Percentiles rank a stretch among this genome's conserved stretches.
phyloP scores from a whole-genome alignment of 2,113 vertebrate genomes.

The Amazona vittata region DNA sequence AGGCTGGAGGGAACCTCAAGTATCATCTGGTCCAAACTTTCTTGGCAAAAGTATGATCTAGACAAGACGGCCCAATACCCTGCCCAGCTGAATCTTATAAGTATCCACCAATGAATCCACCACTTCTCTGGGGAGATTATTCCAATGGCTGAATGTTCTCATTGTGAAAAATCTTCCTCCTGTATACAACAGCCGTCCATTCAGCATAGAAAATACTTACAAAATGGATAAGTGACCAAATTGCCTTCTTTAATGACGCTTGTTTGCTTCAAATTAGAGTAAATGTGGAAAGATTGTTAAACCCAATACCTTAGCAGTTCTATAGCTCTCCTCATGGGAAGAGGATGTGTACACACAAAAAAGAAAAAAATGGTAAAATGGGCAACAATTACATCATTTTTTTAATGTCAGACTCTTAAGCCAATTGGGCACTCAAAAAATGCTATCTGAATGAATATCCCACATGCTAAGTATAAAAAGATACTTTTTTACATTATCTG shows the following conservation, averaged over 20 bases:
- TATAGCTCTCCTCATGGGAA: not conserved
- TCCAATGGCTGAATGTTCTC: not conserved
- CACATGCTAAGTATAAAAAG: not conserved
- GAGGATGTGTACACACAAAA: not conserved
- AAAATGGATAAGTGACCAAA: not conserved
- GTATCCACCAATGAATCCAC: not conserved
- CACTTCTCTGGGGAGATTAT: not conserved
- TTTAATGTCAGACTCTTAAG: not conserved
- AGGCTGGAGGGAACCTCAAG: not conserved
- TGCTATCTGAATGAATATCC: not conserved
- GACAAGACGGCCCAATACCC: not conserved
- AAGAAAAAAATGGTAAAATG: not conserved
- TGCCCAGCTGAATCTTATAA: not conserved
- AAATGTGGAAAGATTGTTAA: not conserved
- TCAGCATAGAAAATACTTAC: not conserved
- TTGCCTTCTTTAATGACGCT: not conserved
- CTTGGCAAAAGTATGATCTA: not conserved
- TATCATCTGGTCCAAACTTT: not conserved
- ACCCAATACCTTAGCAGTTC: not conserved
- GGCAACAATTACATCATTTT: not conserved
- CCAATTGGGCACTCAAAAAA: not conserved
- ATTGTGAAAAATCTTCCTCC: not conserved
- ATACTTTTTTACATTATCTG: not conserved
- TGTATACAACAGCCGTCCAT: not conserved
- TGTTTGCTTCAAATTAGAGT: not conserved